These are phyloP conservation scores for Cataglyphis cursor DNA, from an alignment of 2,888 invertebrate species.

Conservation along the genomic window DNA sequence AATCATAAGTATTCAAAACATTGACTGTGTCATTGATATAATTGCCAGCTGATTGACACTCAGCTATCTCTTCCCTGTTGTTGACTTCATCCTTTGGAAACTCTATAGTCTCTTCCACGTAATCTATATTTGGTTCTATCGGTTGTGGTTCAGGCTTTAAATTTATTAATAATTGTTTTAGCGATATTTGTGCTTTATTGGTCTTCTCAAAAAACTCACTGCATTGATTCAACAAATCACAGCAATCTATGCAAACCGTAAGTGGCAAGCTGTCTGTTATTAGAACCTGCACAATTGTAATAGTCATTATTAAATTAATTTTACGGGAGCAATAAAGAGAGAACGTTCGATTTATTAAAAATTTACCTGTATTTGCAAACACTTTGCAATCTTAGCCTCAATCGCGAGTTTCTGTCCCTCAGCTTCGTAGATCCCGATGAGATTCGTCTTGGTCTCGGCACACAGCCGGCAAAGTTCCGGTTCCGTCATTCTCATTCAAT, in stretches of 20 bases:
- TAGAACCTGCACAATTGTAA: slow-evolving; percentile 78
- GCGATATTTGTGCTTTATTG: slow-evolving; percentile 85
- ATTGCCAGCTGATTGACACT: slow-evolving; percentile 75
- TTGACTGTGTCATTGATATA: slow-evolving; percentile 72
- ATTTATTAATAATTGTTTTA: slow-evolving; percentile 81
- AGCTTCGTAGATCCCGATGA: slow-evolving; percentile 86
- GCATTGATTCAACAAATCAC: slow-evolving; percentile 84
- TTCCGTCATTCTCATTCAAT: slow-evolving; percentile 77
- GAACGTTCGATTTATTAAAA: background rate
- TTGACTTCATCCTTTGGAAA: slow-evolving; percentile 76
- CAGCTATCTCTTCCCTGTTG: slow-evolving; percentile 65
- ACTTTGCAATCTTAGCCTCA: slow-evolving; percentile 86
- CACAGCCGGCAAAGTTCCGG: slow-evolving; percentile 86
- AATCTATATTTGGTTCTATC: slow-evolving; percentile 76
- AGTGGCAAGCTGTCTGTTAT: slow-evolving; percentile 85
- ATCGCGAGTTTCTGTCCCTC: slow-evolving; percentile 86
- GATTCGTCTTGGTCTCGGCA: slow-evolving; percentile 85
- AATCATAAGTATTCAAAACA: slow-evolving; percentile 70
- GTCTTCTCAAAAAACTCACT: slow-evolving; percentile 86
- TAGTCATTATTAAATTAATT: background rate
- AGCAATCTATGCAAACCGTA: slow-evolving; percentile 86
- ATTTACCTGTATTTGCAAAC: slow-evolving; percentile 86
- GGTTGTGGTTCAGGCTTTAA: slow-evolving; percentile 73
- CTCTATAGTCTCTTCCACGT: slow-evolving; percentile 72
- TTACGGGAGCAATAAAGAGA: background rate